Evolutionary conservation across 2,113 vertebrate genomes (phyloP), one percentile per base, ranked within the genome.

Genomic region (Otolemur garnettii): DNA sequence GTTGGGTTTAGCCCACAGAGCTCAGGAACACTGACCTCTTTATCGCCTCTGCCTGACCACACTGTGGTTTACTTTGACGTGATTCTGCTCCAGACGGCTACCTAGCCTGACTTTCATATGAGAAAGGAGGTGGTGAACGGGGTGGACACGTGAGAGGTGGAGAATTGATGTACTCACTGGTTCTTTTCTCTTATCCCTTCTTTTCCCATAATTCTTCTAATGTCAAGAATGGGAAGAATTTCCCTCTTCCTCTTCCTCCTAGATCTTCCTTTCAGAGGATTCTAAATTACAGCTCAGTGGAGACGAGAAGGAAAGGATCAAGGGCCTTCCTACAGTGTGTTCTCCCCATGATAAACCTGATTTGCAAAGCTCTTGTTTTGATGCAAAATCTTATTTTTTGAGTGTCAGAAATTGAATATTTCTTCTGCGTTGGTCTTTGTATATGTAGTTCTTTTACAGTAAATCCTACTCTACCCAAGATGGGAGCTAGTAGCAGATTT

Each of bases 351-450:
- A 62, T 33, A 87, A 92, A 30, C 62, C 88, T 94, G 35, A 95
- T 94, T 92, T 87, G 33, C 17, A 87, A 75, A 83, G 38, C 15
- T 96, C 19, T 92, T 87, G 33, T 50, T 81, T 80, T 74, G 30
- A 17, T 75, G 13, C 9, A 90, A 68, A 90, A 24, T 87, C 57
- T 81, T 62, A 42, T 64, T 90, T 89, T 87, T 62, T 89, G 53
- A 90, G 75, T 95, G n/a, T 91, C 66, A 93, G 72, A 95, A 45
- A 87, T 55, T 77, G 66, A 78, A 69, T 87, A 87, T 92, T 94
- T 96, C 50, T 93, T 85, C 38, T 92, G 5, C 60, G 33, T 24
- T 86, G 42, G 24, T 69, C 10, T 85, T 86, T 95, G 59, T 22
- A 64, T 90, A 75, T 80, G 53, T n/a, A 64, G 18, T 59, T 95